These are phyloP conservation scores for Wasmannia auropunctata DNA, from an alignment of 1,140 invertebrate species.

Conservation along the genomic window DNA sequence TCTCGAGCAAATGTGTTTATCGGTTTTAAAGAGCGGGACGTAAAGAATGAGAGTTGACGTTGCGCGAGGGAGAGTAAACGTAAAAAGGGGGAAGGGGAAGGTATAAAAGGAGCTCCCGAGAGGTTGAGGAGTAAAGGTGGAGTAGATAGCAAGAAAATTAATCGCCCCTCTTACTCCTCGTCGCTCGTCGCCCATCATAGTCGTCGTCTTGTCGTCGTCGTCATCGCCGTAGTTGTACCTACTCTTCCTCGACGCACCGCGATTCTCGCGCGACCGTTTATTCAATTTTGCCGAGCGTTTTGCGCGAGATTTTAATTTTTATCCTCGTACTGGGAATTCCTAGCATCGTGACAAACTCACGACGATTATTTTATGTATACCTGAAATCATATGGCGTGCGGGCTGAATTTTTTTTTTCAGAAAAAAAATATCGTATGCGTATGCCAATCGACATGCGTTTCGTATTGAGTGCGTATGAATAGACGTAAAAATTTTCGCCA, in stretches of 20 bases:
- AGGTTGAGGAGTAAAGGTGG: constrained; percentile 18
- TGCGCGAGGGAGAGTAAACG: constrained; percentile 5
- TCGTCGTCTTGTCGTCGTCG: background rate
- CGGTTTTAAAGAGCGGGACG: constrained; percentile 60
- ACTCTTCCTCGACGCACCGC: constrained; percentile 19
- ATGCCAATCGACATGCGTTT: background rate
- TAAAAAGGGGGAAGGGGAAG: background rate
- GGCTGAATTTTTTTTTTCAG: background rate
- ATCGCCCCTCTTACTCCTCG: constrained; percentile 28
- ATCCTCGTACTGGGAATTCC: constrained; percentile 8
- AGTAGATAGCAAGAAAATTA: constrained; percentile 58
- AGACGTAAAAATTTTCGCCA: background rate
- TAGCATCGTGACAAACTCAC: background rate
- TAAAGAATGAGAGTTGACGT: constrained; percentile 32
- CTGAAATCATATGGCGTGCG: background rate
- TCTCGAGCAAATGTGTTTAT: constrained; percentile 67
- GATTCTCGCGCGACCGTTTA: constrained; percentile 47
- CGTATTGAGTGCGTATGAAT: background rate
- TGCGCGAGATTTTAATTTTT: constrained; percentile 43
- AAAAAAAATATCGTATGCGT: background rate
- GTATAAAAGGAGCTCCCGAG: constrained; percentile 31
- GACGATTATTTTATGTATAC: background rate
- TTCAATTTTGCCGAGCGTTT: constrained; percentile 35
- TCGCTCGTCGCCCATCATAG: constrained; percentile 5
- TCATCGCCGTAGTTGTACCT: background rate